Conservation (phyloP, 2,888 invertebrate species). For the Aphodius sticticus region DNA sequence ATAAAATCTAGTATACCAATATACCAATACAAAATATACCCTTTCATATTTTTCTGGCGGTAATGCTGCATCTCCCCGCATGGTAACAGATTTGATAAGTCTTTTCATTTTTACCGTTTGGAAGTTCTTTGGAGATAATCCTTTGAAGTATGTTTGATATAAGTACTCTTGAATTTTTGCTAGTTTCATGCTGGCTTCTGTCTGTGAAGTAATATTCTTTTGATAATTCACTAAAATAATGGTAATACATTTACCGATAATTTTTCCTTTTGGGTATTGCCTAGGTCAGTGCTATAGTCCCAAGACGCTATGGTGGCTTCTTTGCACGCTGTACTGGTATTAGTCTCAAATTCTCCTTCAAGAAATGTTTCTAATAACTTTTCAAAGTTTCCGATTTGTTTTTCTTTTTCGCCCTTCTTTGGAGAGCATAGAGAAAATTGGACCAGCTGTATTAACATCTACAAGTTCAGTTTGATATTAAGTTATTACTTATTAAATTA, state of each 20-base stretch:
- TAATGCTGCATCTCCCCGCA: conserved; percentile 1
- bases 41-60: neutral
- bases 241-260: neutral
- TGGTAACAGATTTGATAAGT: neutral
- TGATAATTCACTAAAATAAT: neutral
- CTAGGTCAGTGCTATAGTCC: neutral
- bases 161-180: neutral
- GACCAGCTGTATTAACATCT: neutral
- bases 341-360: conserved; percentile 7
- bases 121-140: conserved; percentile 8
- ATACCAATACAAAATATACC: neutral
- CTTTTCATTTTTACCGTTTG: neutral
- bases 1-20: too few relatives aligned
- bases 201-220: neutral
- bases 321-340: neutral
- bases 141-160: conserved; percentile 16
- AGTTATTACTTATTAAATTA: neutral
- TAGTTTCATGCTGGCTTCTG: neutral
- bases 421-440: neutral
- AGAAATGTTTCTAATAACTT: neutral
- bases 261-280: conserved; percentile 4
- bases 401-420: neutral
- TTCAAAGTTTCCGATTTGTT: neutral
- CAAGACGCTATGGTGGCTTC: neutral
- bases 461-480: neutral